Evolutionary conservation across 2,888 invertebrate species (phyloP).

Genomic region (Rotaria sp.): DNA sequence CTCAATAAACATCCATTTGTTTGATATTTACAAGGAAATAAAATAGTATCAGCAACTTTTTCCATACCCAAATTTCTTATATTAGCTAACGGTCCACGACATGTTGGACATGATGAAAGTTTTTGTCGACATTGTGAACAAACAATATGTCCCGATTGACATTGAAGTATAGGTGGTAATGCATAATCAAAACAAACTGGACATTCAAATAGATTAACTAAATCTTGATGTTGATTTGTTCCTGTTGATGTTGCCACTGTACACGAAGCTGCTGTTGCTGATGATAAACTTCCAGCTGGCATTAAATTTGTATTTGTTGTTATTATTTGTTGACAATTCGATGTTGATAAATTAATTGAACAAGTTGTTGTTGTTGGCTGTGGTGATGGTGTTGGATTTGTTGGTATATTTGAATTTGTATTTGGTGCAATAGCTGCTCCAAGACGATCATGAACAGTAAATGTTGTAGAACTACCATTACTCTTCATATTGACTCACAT

Average conservation of each 20-base stretch:
- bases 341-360: neutral
- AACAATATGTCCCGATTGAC: conserved; percentile 94
- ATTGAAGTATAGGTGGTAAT: conserved; percentile 92
- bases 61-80: conserved; percentile 96
- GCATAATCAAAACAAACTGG: conserved; percentile 97
- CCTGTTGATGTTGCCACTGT: neutral
- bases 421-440: conserved; percentile 17
- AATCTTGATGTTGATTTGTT: conserved; percentile 43
- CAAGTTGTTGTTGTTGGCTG: neutral
- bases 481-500: neutral
- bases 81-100: conserved; percentile 73
- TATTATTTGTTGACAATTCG: neutral
- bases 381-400: neutral
- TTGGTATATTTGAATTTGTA: neutral
- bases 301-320: conserved; percentile 2
- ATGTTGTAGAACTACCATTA: neutral
- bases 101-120: conserved; percentile 78
- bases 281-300: neutral
- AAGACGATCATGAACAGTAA: conserved; percentile 15
- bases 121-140: conserved; percentile 95
- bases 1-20: conserved; percentile 86
- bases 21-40: conserved; percentile 97
- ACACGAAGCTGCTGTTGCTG: neutral
- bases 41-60: conserved; percentile 92
- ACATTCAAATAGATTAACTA: conserved; percentile 58